Conservation (phyloP, 2,888 invertebrate species). For the Xanthorhoe spadicearia region DNA sequence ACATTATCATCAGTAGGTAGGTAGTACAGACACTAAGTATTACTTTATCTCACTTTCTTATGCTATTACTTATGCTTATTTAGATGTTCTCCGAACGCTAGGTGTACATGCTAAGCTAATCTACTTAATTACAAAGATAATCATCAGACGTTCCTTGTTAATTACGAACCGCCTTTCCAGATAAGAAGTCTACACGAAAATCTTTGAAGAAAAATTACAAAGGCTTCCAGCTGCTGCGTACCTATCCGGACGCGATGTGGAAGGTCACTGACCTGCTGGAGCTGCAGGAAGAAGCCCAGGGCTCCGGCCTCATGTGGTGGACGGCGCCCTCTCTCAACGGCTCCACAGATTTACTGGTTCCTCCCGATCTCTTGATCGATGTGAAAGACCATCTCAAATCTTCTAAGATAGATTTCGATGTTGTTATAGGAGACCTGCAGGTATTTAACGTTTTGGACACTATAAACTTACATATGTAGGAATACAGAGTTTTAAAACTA, state of each 20-base stretch:
- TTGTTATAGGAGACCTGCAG: conserved; percentile 90
- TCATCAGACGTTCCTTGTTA: conserved; percentile 34
- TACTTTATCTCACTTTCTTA: conserved; percentile 53
- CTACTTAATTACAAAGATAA: conserved; percentile 35
- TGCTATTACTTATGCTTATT: conserved; percentile 37
- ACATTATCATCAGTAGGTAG: conserved; percentile 43
- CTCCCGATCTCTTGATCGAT: conserved; percentile 86
- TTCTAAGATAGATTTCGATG: conserved; percentile 86
- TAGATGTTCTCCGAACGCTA: conserved; percentile 26
- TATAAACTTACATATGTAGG: neutral
- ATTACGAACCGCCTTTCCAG: conserved; percentile 48
- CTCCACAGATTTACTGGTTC: conserved; percentile 89
- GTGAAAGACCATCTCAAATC: conserved; percentile 86
- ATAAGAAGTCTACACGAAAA: conserved; percentile 69
- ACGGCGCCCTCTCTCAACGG: conserved; percentile 76
- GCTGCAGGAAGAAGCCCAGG: conserved; percentile 78
- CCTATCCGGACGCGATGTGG: conserved; percentile 72
- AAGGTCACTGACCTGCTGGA: conserved; percentile 77
- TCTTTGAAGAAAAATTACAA: conserved; percentile 79
- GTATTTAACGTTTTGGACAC: conserved; percentile 54
- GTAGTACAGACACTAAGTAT: conserved; percentile 10
- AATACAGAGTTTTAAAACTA: neutral
- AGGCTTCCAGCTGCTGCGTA: conserved; percentile 82
- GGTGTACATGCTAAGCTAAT: conserved; percentile 35
- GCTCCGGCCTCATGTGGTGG: conserved; percentile 82